These are phyloP conservation scores for Cabera pusaria DNA, from an alignment of 2,888 invertebrate genomes.

Conservation along the genomic window DNA sequence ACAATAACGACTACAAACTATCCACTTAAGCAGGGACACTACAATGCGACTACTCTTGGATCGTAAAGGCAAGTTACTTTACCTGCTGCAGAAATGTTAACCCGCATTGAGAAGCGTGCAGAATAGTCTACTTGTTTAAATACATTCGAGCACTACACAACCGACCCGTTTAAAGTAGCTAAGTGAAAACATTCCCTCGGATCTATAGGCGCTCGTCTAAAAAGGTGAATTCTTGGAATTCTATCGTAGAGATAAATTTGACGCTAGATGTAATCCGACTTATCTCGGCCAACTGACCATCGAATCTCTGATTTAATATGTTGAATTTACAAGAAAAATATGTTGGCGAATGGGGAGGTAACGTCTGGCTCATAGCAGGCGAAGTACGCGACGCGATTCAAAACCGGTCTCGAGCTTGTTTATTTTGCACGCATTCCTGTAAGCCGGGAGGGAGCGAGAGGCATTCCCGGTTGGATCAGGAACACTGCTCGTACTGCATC, in stretches of 20 bases:
- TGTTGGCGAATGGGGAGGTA: constrained; percentile 58
- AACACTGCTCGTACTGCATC: constrained; percentile 61
- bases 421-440: constrained; percentile 82
- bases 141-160: constrained; percentile 1
- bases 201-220: constrained; percentile 4
- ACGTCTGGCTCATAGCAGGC: constrained; percentile 55
- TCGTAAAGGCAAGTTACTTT: too few relatives aligned
- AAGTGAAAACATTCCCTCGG: constrained; percentile 6
- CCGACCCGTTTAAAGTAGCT: constrained; percentile 1
- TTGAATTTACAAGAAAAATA: constrained; percentile 43
- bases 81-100: too few relatives aligned
- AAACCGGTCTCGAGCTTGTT: constrained; percentile 77
- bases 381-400: constrained; percentile 66
- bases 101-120: too few relatives aligned
- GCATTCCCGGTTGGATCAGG: constrained; percentile 68
- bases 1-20: constrained; percentile 22
- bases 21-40: constrained; percentile 18
- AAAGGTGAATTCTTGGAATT: constrained; percentile 20
- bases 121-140: too few relatives aligned
- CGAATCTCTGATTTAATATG: constrained; percentile 34
- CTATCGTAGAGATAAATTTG: constrained; percentile 22
- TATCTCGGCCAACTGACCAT: constrained; percentile 37
- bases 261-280: constrained; percentile 34
- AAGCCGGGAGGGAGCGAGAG: constrained; percentile 69
- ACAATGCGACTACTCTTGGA: constrained; percentile 22